A percentile compares a stretch with the other conserved stretches of the same genome.
phyloP scores from a whole-genome alignment of 1,140 invertebrate species.

The Thereuonema tuberculata region DNA sequence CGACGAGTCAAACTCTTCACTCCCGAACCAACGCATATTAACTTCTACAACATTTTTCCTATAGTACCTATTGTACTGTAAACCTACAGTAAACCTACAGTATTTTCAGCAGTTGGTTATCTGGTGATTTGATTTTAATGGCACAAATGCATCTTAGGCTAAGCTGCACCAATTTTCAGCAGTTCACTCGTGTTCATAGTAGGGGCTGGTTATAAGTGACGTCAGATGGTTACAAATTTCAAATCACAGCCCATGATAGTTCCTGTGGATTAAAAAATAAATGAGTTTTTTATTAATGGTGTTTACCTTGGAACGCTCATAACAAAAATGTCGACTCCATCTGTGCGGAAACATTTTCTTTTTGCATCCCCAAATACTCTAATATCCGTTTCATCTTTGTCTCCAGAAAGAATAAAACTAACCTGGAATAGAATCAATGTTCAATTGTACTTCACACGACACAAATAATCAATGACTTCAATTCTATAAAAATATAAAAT shows the following conservation, averaged over 20 bases:
- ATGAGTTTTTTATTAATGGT: not conserved
- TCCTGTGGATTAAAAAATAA: not conserved
- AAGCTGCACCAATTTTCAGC: not conserved
- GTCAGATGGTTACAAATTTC: not conserved
- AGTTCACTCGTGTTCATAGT: not conserved
- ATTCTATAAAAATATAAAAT: too few species aligned
- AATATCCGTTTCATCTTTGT: conserved; percentile 37
- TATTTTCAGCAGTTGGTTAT: too few species aligned
- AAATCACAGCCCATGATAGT: not conserved
- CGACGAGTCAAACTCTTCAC: too few species aligned
- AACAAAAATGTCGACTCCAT: conserved; percentile 35
- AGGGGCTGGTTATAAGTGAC: not conserved
- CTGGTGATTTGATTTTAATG: not conserved
- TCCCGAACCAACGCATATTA: too few species aligned
- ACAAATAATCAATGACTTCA: too few species aligned
- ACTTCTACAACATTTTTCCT: too few species aligned
- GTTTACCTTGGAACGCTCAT: conserved; percentile 34
- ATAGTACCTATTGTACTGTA: too few species aligned
- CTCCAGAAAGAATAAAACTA: conserved; percentile 37
- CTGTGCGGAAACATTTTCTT: conserved; percentile 32
- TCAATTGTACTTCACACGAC: too few species aligned
- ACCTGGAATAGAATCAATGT: conserved; percentile 29
- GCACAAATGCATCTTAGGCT: not conserved
- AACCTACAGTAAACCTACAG: too few species aligned
- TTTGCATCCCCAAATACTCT: conserved; percentile 32